Evolutionary conservation across 2,888 invertebrate genomes (phyloP).

Genomic region (Hirtodrosophila confusa): DNA sequence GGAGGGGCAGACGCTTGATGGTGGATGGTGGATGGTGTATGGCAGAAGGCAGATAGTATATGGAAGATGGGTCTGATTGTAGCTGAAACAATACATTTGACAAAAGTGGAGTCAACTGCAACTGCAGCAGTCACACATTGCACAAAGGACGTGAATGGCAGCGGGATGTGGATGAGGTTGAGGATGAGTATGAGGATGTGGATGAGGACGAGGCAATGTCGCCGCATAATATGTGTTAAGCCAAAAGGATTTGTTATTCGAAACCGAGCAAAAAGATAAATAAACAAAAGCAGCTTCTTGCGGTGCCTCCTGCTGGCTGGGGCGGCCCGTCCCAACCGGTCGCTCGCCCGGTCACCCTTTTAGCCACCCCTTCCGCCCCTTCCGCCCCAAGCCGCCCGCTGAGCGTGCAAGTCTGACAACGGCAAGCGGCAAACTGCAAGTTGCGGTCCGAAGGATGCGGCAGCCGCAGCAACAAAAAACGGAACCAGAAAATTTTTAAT

Average conservation of each 20-base stretch:
- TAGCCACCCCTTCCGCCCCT: background rate
- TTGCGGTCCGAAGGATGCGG: constrained; percentile 48
- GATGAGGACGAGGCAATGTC: constrained; percentile 38
- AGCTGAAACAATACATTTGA: constrained; percentile 75
- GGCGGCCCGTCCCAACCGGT: background rate
- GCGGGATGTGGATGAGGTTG: background rate
- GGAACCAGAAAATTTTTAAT: constrained; percentile 73
- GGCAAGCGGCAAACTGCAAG: constrained; percentile 37
- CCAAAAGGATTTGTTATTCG: constrained; percentile 80
- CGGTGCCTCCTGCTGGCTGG: constrained; percentile 7
- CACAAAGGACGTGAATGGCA: constrained; percentile 55
- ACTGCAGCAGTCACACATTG: constrained; percentile 73
- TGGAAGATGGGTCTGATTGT: constrained; percentile 37
- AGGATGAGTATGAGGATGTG: constrained; percentile 4
- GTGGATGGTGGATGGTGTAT: background rate
- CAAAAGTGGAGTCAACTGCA: constrained; percentile 80
- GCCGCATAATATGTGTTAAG: constrained; percentile 78
- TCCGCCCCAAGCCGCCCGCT: background rate
- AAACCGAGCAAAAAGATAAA: constrained; percentile 79
- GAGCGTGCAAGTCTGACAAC: constrained; percentile 5
- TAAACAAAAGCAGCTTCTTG: constrained; percentile 72
- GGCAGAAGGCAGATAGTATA: background rate
- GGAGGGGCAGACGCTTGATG: too few species aligned
- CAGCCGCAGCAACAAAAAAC: constrained; percentile 35
- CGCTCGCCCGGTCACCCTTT: background rate